A percentile compares a stretch with the other conserved stretches of the same genome.
Evolutionary conservation across 2,113 vertebrate species (phyloP).

Genomic region (Platysteira castanea): DNA sequence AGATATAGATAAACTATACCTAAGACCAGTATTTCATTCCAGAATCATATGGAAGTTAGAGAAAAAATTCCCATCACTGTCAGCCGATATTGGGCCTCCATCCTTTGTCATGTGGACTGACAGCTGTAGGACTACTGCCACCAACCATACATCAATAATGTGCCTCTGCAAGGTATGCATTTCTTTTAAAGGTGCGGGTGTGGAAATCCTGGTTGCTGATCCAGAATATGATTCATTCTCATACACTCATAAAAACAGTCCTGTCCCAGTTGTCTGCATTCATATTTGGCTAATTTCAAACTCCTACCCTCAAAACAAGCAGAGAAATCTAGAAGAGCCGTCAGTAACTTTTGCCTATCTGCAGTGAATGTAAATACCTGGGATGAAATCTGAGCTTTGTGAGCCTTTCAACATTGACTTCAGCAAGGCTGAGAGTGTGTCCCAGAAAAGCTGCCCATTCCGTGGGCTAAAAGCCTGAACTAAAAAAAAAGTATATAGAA

Average conservation of each 20-base stretch:
- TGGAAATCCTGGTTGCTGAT: not conserved
- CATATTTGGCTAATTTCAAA: not conserved
- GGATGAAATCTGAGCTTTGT: not conserved
- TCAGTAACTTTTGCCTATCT: not conserved
- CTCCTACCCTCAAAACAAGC: not conserved
- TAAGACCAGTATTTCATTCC: not conserved
- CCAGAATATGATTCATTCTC: not conserved
- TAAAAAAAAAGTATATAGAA: not conserved
- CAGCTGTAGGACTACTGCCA: not conserved
- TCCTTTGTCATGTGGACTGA: not conserved
- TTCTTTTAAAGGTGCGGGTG: not conserved
- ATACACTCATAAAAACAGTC: not conserved
- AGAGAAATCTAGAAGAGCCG: not conserved
- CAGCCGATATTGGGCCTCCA: not conserved
- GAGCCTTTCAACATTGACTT: not conserved
- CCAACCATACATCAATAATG: not conserved
- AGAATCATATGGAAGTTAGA: not conserved
- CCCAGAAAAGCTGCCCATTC: not conserved
- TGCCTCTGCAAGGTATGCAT: not conserved
- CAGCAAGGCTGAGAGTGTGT: not conserved
- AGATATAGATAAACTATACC: not conserved
- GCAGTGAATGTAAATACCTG: not conserved
- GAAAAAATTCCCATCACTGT: not conserved
- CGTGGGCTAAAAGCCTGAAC: not conserved
- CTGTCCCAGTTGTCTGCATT: not conserved